Evolutionary conservation across 2,113 vertebrate genomes (phyloP).

Genomic region (Limanda limanda): DNA sequence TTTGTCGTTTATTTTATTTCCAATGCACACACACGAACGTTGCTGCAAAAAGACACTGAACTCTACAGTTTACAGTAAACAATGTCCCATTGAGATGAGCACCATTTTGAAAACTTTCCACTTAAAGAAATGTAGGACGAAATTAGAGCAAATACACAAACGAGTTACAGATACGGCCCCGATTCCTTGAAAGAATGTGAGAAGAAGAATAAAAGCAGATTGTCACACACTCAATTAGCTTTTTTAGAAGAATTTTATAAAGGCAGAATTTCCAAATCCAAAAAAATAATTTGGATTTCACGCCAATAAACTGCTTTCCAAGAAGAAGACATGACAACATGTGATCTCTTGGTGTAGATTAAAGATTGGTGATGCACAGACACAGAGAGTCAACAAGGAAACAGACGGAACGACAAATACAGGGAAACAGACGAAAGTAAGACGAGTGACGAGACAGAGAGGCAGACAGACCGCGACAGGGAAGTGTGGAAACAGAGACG

Average conservation of each 20-base stretch:
- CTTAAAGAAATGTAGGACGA: background rate
- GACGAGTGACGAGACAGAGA: background rate
- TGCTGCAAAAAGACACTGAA: background rate
- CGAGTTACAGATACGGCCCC: background rate
- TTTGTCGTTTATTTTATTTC: background rate
- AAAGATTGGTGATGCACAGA: background rate
- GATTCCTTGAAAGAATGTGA: background rate
- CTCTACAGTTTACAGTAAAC: conserved; percentile 20
- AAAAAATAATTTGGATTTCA: background rate
- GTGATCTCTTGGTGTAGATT: background rate
- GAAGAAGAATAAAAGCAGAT: background rate
- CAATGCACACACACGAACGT: background rate
- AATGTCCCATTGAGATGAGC: conserved; percentile 19
- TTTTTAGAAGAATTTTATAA: background rate
- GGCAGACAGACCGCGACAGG: conserved; percentile 5
- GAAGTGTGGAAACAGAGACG: conserved; percentile 6
- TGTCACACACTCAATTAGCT: background rate
- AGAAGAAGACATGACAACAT: background rate
- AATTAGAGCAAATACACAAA: background rate
- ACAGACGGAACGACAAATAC: background rate
- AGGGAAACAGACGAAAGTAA: background rate
- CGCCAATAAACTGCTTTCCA: background rate
- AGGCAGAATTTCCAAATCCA: background rate
- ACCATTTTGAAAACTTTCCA: background rate
- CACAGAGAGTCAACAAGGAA: background rate